phyloP scores from a whole-genome alignment of 2,888 invertebrate genomes.

The Dynastes maya region DNA sequence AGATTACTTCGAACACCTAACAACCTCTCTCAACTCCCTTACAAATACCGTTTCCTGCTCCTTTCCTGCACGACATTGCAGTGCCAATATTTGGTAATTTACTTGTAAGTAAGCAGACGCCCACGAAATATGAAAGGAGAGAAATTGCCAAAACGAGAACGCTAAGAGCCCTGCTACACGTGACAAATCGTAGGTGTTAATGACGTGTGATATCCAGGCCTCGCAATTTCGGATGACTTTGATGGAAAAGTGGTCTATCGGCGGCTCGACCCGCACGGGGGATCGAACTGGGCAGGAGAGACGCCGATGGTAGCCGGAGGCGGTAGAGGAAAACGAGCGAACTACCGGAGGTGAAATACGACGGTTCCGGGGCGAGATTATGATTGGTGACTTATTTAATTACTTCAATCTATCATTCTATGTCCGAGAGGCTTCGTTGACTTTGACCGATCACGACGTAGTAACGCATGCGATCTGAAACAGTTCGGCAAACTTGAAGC shows the following conservation, averaged over 20 bases:
- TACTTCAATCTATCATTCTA: constrained; percentile 69
- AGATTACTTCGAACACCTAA: too few relatives aligned
- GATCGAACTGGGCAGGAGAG: constrained; percentile 6
- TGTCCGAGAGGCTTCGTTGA: constrained; percentile 66
- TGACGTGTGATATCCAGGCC: constrained; percentile 40
- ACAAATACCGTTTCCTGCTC: too few relatives aligned
- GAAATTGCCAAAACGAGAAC: not conserved
- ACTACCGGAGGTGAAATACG: constrained; percentile 54
- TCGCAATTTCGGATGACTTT: constrained; percentile 59
- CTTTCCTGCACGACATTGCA: too few relatives aligned
- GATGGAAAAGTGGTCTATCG: constrained; percentile 59
- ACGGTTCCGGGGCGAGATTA: constrained; percentile 64
- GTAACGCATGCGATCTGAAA: constrained; percentile 24
- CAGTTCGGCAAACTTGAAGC: not conserved
- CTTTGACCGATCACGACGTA: constrained; percentile 65
- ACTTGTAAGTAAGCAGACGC: too few relatives aligned
- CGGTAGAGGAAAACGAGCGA: constrained; percentile 8
- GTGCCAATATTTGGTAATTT: too few relatives aligned
- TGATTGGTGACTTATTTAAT: constrained; percentile 71
- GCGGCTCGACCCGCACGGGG: constrained; percentile 11
- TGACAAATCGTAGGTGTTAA: constrained; percentile 47
- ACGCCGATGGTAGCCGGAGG: constrained; percentile 2
- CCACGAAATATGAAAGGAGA: too few relatives aligned
- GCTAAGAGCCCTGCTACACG: constrained; percentile 9
- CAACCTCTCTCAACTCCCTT: too few relatives aligned